Conservation (phyloP, 2,113 vertebrate genomes). For the Mesitornis unicolor region DNA sequence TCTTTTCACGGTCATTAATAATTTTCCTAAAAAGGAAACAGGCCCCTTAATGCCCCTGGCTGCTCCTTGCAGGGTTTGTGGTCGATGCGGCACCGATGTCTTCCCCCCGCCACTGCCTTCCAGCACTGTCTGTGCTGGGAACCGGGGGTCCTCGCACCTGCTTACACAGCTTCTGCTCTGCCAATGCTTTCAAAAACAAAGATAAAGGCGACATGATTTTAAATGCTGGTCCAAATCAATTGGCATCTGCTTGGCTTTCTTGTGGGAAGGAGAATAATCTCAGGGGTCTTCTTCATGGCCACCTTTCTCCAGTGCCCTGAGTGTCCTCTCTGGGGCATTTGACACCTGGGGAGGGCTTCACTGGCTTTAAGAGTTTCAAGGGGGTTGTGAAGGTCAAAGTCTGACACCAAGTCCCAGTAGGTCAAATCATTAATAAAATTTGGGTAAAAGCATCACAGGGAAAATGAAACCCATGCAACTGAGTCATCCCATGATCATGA, state of each 20-base stretch:
- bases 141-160: neutral
- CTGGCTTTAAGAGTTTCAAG: neutral
- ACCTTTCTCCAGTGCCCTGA: neutral
- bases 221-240: neutral
- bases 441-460: neutral
- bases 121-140: neutral
- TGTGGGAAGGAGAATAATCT: neutral
- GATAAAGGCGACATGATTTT: neutral
- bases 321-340: neutral
- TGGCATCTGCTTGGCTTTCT: neutral
- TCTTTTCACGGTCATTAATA: conserved; percentile 64
- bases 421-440: neutral
- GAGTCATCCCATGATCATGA: neutral
- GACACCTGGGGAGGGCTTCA: neutral
- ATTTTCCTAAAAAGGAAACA: conserved; percentile 64
- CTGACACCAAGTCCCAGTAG: neutral
- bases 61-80: neutral
- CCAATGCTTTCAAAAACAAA: neutral
- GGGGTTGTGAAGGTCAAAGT: neutral
- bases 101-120: neutral
- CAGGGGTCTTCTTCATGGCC: neutral
- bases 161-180: neutral
- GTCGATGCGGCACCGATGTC: neutral
- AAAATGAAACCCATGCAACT: neutral
- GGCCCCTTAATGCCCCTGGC: neutral